Conservation (phyloP, 2,888 invertebrate species). For the Stenotaenia linearis region DNA sequence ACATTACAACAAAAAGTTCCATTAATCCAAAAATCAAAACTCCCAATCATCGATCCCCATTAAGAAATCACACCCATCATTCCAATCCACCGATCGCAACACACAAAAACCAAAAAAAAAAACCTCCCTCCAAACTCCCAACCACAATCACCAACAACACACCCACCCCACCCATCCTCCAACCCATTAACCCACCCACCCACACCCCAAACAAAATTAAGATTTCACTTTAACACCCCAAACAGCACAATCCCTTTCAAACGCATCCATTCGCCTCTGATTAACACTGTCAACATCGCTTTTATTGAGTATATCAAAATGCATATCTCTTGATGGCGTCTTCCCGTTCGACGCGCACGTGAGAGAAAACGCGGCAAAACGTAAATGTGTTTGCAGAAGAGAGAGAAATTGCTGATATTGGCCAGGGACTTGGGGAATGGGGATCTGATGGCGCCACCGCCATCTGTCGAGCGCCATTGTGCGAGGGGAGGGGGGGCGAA, state of each 20-base stretch:
- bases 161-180: no score
- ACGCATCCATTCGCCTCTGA: background rate
- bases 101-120: no score
- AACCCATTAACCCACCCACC: no score
- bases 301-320: conserved; percentile 17
- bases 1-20: no score
- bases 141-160: no score
- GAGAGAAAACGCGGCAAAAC: conserved; percentile 8
- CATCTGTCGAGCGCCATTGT: conserved; percentile 26
- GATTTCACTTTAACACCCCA: no score
- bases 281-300: conserved; percentile 20
- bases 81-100: no score
- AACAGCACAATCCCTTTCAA: background rate
- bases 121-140: no score
- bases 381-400: background rate
- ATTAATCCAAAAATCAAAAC: no score
- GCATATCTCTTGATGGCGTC: conserved; percentile 14
- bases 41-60: no score
- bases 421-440: conserved; percentile 16
- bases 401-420: conserved; percentile 26
- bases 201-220: no score
- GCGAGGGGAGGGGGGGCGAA: background rate
- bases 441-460: conserved; percentile 20
- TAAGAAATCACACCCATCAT: no score
- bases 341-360: background rate